A percentile compares a stretch with the other conserved stretches of the same genome.
These are phyloP conservation scores for Leptocoma aspasia DNA, from an alignment of 2,113 vertebrate genomes.

Conservation along the genomic window DNA sequence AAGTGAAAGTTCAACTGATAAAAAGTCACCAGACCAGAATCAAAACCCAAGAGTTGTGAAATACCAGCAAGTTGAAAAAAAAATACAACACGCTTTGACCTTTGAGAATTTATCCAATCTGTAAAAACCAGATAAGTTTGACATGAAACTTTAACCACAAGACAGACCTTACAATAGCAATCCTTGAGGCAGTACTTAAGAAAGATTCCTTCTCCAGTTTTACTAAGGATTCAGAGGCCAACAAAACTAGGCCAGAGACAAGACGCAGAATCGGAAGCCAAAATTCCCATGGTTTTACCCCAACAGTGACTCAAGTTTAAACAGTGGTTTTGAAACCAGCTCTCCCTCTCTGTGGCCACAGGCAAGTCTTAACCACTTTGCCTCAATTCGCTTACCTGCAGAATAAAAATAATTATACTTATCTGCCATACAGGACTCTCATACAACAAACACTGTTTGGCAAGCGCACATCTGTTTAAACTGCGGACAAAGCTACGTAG, in stretches of 20 bases:
- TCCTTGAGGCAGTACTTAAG: neutral
- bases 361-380: conserved; percentile 26
- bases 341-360: conserved; percentile 19
- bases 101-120: neutral
- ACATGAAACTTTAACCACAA: neutral
- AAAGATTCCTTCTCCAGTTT: neutral
- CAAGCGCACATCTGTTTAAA: neutral
- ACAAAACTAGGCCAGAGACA: neutral
- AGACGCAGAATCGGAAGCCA: neutral
- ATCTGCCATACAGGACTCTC: neutral
- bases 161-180: neutral
- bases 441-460: neutral
- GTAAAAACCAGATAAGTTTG: neutral
- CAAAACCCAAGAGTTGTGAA: conserved; percentile 11
- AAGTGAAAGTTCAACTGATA: conserved; percentile 53
- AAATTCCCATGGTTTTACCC: conserved; percentile 41
- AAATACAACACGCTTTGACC: neutral
- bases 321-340: conserved; percentile 25
- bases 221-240: neutral
- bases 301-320: conserved; percentile 45
- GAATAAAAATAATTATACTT: conserved; percentile 40
- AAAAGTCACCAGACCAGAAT: conserved; percentile 6
- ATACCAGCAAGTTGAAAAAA: neutral
- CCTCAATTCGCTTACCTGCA: conserved; percentile 12
- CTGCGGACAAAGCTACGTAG: neutral